Evolutionary conservation across 2,113 vertebrate genomes (phyloP).

Genomic region (cat (Felis catus)): DNA sequence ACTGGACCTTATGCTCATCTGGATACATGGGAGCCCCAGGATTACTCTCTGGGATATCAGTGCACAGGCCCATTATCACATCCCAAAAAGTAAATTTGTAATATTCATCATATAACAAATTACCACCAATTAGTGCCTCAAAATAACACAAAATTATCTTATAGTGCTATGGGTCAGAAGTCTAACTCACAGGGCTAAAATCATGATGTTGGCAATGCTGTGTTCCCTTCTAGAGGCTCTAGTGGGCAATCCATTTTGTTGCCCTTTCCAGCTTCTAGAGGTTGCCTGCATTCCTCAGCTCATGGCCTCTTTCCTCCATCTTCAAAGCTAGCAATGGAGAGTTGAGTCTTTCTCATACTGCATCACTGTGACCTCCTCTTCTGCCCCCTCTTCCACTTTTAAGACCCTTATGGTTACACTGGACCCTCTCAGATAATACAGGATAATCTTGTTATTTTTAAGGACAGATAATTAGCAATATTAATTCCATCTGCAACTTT

Average conservation of each 20-base stretch:
- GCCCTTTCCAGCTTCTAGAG: neutral
- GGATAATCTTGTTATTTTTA: neutral
- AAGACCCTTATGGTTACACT: neutral
- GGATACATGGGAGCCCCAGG: neutral
- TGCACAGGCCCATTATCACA: neutral
- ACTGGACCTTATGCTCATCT: neutral
- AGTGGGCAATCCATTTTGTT: neutral
- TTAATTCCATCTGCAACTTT: neutral
- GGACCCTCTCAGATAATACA: neutral
- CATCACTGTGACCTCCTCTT: neutral
- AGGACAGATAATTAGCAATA: neutral
- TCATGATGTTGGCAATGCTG: neutral
- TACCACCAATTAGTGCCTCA: neutral
- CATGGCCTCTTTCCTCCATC: neutral
- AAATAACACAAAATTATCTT: neutral
- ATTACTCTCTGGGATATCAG: neutral
- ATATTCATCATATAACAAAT: neutral
- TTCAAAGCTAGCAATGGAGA: neutral
- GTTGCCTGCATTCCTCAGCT: neutral
- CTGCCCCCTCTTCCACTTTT: neutral
- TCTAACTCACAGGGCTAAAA: neutral
- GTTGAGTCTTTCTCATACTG: neutral
- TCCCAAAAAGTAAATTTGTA: neutral
- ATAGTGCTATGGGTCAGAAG: neutral
- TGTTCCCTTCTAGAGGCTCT: accelerated